Base-by-base conservation (phyloP, 2,888 invertebrate genomes). In the Netelia inedita region DNA sequence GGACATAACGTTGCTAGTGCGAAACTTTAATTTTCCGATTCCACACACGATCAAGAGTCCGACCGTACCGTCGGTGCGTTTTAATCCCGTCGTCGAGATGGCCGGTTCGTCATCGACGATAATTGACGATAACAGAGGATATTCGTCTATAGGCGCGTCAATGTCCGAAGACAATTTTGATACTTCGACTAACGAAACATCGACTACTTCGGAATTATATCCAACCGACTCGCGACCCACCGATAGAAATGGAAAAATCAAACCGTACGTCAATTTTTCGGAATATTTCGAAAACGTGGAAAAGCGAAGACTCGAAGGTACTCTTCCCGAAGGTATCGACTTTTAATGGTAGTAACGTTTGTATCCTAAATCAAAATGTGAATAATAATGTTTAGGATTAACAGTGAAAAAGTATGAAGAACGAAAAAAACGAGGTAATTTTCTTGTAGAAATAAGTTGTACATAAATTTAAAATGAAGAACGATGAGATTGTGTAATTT, bases 201-300 rank as follows among this genome's bases (percentile, higher is more conserved):
- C 93, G 3, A 91, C 90, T 9, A 92, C 92, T 0, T 93, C 92
- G 0, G 93, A 93, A 53, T 91, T 92, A 5, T 92, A 92, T 65
- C 92, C 94, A 3, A 90, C 93, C 3, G 91, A 94, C 1, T 92
- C 95, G 43, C 89, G 89, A 73, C 94, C 94, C 1, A 93, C 95
- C 1, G 96, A 97, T 89, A 95, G 95, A 87, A 96, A 97, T 90
- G 95, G 96, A 23, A 95, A 95, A 90, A 96, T 98, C 1, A 95
- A 96, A 75, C 95, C 97, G 0, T 98, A 98, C 91, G 98, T 98
- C 0, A 97, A 98, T 93, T 98, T 98, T 93, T 95, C 96, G 0
- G 96, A 96, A 90, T 98, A 97, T 94, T 97, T 96, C 89, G 95
- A 95, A 82, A 97, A 96, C 91, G 95, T 97, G 0, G 96, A 96